Base-by-base conservation (phyloP, 2,113 vertebrate species). In the Urocynchramus pylzowi region DNA sequence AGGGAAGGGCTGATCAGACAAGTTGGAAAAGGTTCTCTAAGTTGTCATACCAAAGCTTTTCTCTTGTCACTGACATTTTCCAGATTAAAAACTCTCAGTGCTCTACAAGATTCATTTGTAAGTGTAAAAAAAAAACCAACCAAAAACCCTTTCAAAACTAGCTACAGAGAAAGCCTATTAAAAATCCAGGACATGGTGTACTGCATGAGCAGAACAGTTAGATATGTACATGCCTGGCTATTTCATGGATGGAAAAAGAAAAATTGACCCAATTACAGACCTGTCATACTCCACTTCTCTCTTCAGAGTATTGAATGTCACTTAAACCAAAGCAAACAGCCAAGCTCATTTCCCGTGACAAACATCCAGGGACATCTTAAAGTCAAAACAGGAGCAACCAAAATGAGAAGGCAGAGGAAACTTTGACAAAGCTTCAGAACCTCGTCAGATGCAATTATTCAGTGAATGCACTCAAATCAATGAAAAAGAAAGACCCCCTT, bases 381-480 rank as follows among this genome's bases (percentile, higher is more conserved):
- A 97, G 79, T 96, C 85, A 94, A 96, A 97, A 88, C 93, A 94
- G 90, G 97, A 97, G 93, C 94, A 96, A 89, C 37, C 56, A 39
- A 91, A 94, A 86, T 76, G 53, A 92, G 60, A 71, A 87, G 80
- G 56, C 67, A 78, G 50, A 94, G 65, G 35, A 92, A 94, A 95
- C 39, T 69, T 44, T 82, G 82, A 80, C 70, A 45, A 93, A 73
- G 53, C 68, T 87, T 92, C 69, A 92, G 92, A 92, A 84, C 71
- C 59, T 95, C 47, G 82, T 95, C 95, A 94, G 85, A 90, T 41
- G 67, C 52, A 93, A 78, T 96, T 82, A 87, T 44, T 96, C 79
- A 79, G 47, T 54, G 47, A 68, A 23, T 10, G 8, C 16, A 23
- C 22, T 35, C 63, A 13, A 67, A 63, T 41, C 61, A 85, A 44